Evolutionary conservation across 2,888 invertebrate genomes (phyloP), one percentile per base, ranked within the genome.

Genomic region (Drosophila neutralis): DNA sequence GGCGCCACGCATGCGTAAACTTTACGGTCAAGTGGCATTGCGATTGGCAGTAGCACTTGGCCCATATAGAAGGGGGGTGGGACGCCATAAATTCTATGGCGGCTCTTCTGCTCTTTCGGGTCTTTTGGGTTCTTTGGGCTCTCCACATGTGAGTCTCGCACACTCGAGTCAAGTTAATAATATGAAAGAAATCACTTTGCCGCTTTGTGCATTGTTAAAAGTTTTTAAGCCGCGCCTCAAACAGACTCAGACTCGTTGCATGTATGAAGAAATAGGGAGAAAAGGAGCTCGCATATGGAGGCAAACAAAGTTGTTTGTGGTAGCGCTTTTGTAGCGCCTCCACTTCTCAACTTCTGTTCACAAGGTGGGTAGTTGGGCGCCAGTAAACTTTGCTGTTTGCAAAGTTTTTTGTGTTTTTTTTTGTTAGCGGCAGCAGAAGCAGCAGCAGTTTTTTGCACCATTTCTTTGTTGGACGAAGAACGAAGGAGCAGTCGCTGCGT

Each of bases 91-190:
- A 65, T 78, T 68, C 57, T 75, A 33, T 56, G 59, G 10, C 52
- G 64, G 72, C 72, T 65, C 68, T 77, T 68, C 69, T 73, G 58
- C 42, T 36, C 31, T 31, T 54, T 42, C 18, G 36, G 35, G 31
- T 59, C 52, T 52, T 48, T 49, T 29, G 5, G 18, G 29, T 11
- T 57, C 57, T 57, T 15, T 48, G 38, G 64, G 8, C 61, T 21
- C 73, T 69, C 59, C 65, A 73, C 48, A 72, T 79, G 78, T 73
- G 69, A 69, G 69, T 42, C 36, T 38, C n/a, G 27, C 53, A 62
- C 84, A 86, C 84, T 89, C 82, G 62, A 91, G 89, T 87, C 84
- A 90, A 91, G 90, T 90, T 91, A 91, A 90, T 91, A 91, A 90
- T 87, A 89, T 82, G 81, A 85, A 87, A 85, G 82, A 89, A 90